Base-by-base conservation (phyloP, 2,797 vertebrate species). In the Columba guinea region DNA sequence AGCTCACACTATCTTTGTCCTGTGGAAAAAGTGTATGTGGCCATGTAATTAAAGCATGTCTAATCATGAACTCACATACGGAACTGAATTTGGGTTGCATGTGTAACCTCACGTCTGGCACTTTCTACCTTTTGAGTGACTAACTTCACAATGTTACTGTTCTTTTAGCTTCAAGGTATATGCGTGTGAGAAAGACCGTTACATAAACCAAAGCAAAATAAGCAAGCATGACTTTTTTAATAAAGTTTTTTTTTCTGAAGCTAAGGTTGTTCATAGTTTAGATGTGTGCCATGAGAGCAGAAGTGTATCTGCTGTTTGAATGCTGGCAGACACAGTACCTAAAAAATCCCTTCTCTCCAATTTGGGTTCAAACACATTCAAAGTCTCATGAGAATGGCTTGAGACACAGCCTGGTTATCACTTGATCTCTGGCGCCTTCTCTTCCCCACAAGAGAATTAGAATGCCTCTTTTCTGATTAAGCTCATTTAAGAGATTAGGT, bases 401-500 rank as follows among this genome's bases (percentile, higher is more conserved):
- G 84, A 90, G 68, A 95, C 71, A 49, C 64, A 89, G 56, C 41
- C 46, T 78, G 79, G 77, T 87, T 97, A 96, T 95, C 88, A 65
- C 73, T 82, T 51, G 77, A 95, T 94, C 94, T 95, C 88, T 94
- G 87, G 80, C 8, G 26, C 84, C 89, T 95, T 81, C 59, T 81
- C 76, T 93, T 94, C 89, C 89, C 62, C 62, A 64, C 64, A 88
- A 84, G 53, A 87, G 94, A 92, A 95, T 96, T 93, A 85, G 91
- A 95, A 93, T 81, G 89, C 59, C 65, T 73, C 69, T 91, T 89
- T 95, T 92, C 93, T 94, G 91, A 93, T 91, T 93, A 59, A 8
- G 2, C 68, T 92, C 35, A 78, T 94, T 95, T 85, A 84, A 89
- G 84, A 96, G 92, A 94, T 96, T 92, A 96, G 84, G 79, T 93